phyloP scores from a whole-genome alignment of 2,797 vertebrate genomes.

The Antennarius maculatus region DNA sequence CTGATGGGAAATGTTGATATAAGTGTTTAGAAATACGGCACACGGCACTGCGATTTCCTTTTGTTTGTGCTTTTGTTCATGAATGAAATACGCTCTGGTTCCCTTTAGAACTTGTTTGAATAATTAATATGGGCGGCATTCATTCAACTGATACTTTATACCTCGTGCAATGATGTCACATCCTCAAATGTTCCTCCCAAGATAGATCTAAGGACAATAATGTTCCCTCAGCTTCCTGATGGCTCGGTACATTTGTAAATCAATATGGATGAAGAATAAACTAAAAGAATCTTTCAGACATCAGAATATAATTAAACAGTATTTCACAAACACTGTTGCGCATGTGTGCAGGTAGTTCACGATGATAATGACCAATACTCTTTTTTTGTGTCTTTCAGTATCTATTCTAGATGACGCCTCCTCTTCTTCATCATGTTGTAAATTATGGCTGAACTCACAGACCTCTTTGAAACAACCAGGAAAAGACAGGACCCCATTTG shows the following conservation, averaged over 20 bases:
- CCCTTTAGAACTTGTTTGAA: slow-evolving; percentile 61
- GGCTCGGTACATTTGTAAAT: slow-evolving; percentile 15
- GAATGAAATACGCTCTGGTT: slow-evolving; percentile 48
- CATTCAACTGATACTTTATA: slow-evolving; percentile 67
- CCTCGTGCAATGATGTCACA: slow-evolving; percentile 39
- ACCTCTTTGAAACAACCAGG: background rate
- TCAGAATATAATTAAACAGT: background rate
- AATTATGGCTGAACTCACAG: background rate
- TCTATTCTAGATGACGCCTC: slow-evolving; percentile 47
- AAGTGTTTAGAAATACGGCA: slow-evolving; percentile 38
- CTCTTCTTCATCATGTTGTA: background rate
- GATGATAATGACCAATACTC: background rate
- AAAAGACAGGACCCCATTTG: no score
- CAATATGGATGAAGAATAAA: background rate
- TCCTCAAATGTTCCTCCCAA: slow-evolving; percentile 47
- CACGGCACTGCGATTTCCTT: slow-evolving; percentile 40
- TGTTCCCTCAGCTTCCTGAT: slow-evolving; percentile 1
- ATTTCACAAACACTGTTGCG: background rate
- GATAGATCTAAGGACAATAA: slow-evolving; percentile 17
- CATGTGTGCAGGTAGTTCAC: background rate
- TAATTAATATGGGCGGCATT: slow-evolving; percentile 69
- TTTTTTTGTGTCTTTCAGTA: slow-evolving; percentile 61
- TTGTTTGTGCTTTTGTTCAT: slow-evolving; percentile 59
- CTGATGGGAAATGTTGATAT: slow-evolving; percentile 42
- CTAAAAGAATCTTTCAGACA: background rate